Percentiles rank a stretch among this genome's conserved stretches.
phyloP scores from a whole-genome alignment of 2,888 invertebrate genomes.

The Eupithecia abbreviata region DNA sequence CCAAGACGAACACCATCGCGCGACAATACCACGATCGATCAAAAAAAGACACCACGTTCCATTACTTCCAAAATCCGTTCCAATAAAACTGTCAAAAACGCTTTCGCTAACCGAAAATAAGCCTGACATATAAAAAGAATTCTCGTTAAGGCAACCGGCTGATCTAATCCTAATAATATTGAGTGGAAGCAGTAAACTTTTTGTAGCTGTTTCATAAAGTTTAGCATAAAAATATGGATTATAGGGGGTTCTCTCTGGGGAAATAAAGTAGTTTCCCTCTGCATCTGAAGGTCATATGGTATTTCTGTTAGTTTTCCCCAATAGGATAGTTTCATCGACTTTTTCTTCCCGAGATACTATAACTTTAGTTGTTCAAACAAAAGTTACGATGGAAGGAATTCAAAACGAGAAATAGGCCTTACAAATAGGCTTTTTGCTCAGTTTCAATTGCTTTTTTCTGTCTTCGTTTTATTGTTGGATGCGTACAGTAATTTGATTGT shows the following conservation, averaged over 20 bases:
- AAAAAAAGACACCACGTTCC: neutral
- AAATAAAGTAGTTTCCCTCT: constrained; percentile 16
- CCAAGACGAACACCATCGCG: neutral
- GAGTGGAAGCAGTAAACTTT: constrained; percentile 15
- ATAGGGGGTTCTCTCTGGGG: constrained; percentile 4
- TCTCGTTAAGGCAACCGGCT: neutral
- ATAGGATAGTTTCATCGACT: constrained; percentile 8
- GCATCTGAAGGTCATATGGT: constrained; percentile 10
- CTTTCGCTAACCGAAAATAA: neutral
- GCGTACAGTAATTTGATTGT: neutral
- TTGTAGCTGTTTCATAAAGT: constrained; percentile 12
- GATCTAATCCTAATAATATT: constrained; percentile 12
- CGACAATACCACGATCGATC: neutral
- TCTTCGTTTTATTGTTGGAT: neutral
- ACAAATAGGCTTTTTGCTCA: neutral
- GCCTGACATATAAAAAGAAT: constrained; percentile 1
- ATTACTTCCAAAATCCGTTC: neutral
- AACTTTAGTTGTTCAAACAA: constrained; percentile 12
- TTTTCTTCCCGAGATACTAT: constrained; percentile 20
- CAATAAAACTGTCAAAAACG: constrained; percentile 7
- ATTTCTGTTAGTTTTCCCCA: constrained; percentile 14
- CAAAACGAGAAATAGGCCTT: neutral
- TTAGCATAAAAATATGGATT: constrained; percentile 18
- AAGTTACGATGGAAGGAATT: constrained; percentile 3
- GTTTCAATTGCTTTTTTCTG: neutral